Evolutionary conservation across 2,797 vertebrate genomes (phyloP).

Genomic region (Microctenopoma lineatum): DNA sequence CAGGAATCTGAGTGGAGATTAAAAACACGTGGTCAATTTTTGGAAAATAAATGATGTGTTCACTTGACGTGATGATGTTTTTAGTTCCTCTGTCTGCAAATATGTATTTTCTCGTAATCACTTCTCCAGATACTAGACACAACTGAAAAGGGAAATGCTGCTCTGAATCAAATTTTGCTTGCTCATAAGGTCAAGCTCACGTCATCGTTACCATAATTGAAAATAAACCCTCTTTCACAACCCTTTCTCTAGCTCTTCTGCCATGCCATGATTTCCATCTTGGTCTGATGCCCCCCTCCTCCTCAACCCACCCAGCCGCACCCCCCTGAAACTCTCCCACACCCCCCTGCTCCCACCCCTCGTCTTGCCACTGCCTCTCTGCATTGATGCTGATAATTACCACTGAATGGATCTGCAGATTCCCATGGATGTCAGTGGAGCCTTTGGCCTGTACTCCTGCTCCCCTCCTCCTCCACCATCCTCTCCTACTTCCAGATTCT

Average conservation of each 20-base stretch:
- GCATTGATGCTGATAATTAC: conserved; percentile 86
- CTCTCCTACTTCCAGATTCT: conserved; percentile 63
- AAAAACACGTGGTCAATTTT: neutral
- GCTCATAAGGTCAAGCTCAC: conserved; percentile 49
- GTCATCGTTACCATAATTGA: conserved; percentile 40
- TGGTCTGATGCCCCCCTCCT: conserved; percentile 23
- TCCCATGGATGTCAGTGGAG: conserved; percentile 82
- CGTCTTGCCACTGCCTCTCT: conserved; percentile 69
- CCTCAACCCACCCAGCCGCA: conserved; percentile 38
- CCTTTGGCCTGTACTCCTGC: conserved; percentile 76
- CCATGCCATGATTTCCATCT: conserved; percentile 58
- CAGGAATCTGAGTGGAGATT: neutral
- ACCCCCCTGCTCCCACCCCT: conserved; percentile 70
- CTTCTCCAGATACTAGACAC: conserved; percentile 51
- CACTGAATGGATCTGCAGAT: conserved; percentile 84
- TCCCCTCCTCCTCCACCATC: conserved; percentile 60
- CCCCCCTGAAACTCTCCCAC: conserved; percentile 67
- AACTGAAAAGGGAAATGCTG: conserved; percentile 33
- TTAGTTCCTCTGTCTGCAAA: conserved; percentile 46
- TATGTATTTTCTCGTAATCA: conserved; percentile 43
- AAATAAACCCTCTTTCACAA: conserved; percentile 38
- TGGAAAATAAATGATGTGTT: conserved; percentile 6
- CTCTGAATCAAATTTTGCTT: conserved; percentile 36
- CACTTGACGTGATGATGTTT: conserved; percentile 7
- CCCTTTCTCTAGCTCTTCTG: conserved; percentile 25